These are phyloP conservation scores for Philypnodon macrostomus DNA, from an alignment of 2,797 vertebrate genomes.

Conservation along the genomic window DNA sequence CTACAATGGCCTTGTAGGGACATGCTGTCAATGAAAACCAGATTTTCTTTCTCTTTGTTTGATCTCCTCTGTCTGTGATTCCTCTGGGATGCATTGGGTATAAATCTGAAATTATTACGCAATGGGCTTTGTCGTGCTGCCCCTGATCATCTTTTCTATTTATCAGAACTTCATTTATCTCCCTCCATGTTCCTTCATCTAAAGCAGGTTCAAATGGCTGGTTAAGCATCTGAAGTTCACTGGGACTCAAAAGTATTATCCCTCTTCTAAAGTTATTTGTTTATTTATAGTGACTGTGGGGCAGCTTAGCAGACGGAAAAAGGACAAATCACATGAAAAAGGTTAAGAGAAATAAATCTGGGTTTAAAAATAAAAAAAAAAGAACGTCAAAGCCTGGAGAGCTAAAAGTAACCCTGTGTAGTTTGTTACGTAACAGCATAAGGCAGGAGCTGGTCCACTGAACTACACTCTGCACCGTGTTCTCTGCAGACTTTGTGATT, in stretches of 20 bases:
- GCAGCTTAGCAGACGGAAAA: conserved; percentile 2
- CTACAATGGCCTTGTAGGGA: too few relatives aligned
- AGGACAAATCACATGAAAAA: conserved; percentile 14
- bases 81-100: too few relatives aligned
- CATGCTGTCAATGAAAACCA: too few relatives aligned
- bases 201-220: conserved; percentile 13
- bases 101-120: too few relatives aligned
- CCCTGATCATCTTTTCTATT: too few relatives aligned
- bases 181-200: too few relatives aligned
- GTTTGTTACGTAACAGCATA: conserved; percentile 38
- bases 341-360: conserved; percentile 21
- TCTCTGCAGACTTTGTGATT: conserved; percentile 31
- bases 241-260: conserved; percentile 12
- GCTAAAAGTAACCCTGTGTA: conserved; percentile 15
- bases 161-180: too few relatives aligned
- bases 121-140: too few relatives aligned
- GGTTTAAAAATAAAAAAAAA: conserved; percentile 11
- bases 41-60: too few relatives aligned
- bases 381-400: conserved; percentile 2
- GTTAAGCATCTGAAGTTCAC: conserved; percentile 30
- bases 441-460: conserved; percentile 29
- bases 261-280: conserved; percentile 7
- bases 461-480: conserved; percentile 3
- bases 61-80: too few relatives aligned
- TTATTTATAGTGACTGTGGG: conserved; percentile 3